Evolutionary conservation across 2,888 invertebrate species (phyloP).

Genomic region (Tipula vernalis): DNA sequence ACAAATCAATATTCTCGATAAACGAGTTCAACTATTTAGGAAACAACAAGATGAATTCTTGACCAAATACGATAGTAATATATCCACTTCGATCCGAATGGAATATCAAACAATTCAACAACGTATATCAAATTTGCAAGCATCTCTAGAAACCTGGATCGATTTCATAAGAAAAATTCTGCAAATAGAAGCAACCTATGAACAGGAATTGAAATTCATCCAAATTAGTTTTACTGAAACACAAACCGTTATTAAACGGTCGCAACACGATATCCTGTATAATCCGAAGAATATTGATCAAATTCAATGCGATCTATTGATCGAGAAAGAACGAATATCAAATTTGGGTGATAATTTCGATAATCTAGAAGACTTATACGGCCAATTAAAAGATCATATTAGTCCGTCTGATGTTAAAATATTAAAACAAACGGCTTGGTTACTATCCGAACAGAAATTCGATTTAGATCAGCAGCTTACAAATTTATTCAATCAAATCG

Average conservation of each 20-base stretch:
- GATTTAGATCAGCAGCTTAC: conserved; percentile 70
- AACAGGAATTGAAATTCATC: conserved; percentile 45
- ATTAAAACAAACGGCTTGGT: conserved; percentile 64
- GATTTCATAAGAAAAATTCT: conserved; percentile 58
- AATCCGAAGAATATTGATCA: conserved; percentile 50
- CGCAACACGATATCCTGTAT: conserved; percentile 41
- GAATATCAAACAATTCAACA: conserved; percentile 67
- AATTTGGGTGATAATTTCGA: conserved; percentile 48
- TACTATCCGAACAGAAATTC: conserved; percentile 65
- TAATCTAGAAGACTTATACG: conserved; percentile 57
- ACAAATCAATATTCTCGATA: conserved; percentile 55
- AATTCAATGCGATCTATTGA: conserved; percentile 48
- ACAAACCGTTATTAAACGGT: conserved; percentile 45
- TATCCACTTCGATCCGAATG: conserved; percentile 67
- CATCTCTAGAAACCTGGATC: conserved; percentile 70
- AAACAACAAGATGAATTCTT: conserved; percentile 52
- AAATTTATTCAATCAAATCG: conserved; percentile 54
- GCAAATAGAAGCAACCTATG: conserved; percentile 49
- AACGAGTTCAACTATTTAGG: conserved; percentile 48
- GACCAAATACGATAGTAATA: conserved; percentile 59
- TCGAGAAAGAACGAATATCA: conserved; percentile 41
- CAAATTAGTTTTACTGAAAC: conserved; percentile 50
- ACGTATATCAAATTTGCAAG: conserved; percentile 64
- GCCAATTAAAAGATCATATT: conserved; percentile 72
- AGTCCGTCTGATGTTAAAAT: conserved; percentile 73